phyloP scores from a whole-genome alignment of 2,797 vertebrate species.

The Hippopotamyrus pictus region DNA sequence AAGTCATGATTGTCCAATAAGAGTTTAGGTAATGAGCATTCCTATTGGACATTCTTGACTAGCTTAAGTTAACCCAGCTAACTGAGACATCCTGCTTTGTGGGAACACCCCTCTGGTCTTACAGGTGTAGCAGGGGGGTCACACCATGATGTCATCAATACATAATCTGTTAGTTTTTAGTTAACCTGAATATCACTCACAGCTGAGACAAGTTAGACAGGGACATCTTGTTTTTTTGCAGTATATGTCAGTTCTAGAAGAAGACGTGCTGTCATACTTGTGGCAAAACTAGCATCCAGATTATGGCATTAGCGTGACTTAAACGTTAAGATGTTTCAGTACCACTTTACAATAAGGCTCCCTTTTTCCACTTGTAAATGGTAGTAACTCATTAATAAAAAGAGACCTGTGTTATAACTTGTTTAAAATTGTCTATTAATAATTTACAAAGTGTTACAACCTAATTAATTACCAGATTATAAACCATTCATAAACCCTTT shows the following conservation, averaged over 20 bases:
- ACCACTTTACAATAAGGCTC: no score
- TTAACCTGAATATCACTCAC: background rate
- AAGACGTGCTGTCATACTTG: no score
- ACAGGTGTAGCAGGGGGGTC: background rate
- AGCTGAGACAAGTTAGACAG: background rate
- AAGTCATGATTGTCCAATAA: background rate
- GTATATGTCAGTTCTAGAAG: background rate
- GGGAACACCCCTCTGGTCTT: background rate
- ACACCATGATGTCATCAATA: background rate
- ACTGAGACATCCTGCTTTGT: background rate
- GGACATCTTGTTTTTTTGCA: background rate
- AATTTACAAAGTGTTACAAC: no score
- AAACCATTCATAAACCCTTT: no score
- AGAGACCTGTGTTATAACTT: no score
- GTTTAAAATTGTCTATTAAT: no score
- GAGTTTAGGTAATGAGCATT: background rate
- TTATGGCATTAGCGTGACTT: conserved; percentile 12
- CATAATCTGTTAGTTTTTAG: background rate
- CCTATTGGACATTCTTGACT: background rate
- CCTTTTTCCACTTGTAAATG: no score
- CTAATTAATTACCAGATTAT: no score
- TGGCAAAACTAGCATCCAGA: background rate
- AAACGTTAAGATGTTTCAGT: background rate
- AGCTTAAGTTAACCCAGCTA: background rate
- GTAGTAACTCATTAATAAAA: no score